Evolutionary conservation across 2,888 invertebrate species (phyloP).

Genomic region (Cosmia pyralina): DNA sequence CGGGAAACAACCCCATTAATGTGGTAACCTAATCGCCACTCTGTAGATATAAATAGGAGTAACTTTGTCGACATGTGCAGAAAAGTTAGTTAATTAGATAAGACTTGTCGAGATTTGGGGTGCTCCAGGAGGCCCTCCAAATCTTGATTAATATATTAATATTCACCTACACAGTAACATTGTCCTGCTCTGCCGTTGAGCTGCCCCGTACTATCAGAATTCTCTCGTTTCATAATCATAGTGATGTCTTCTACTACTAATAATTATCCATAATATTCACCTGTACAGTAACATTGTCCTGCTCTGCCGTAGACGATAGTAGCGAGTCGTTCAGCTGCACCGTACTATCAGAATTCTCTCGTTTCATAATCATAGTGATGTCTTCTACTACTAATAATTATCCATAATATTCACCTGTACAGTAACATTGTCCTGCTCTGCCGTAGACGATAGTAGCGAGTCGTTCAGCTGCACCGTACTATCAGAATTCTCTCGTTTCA

Average conservation of each 20-base stretch:
- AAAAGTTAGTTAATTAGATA: too few relatives aligned
- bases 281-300: constrained; percentile 71
- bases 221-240: constrained; percentile 96
- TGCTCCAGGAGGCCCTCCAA: too few relatives aligned
- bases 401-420: too few relatives aligned
- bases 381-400: constrained; percentile 91
- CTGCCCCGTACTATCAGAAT: constrained; percentile 83
- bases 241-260: constrained; percentile 93
- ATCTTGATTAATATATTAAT: not conserved
- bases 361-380: constrained; percentile 96
- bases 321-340: constrained; percentile 73
- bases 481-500: too few relatives aligned
- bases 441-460: too few relatives aligned
- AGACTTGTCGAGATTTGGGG: too few relatives aligned
- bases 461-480: too few relatives aligned
- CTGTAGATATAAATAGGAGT: too few relatives aligned
- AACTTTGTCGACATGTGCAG: too few relatives aligned
- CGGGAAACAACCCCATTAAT: too few relatives aligned
- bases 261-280: constrained; percentile 54
- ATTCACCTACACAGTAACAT: constrained; percentile 70
- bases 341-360: constrained; percentile 91
- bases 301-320: constrained; percentile 74
- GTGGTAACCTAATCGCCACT: too few relatives aligned
- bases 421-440: too few relatives aligned
- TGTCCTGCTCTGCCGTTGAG: constrained; percentile 75